Percentiles rank a stretch among this genome's conserved stretches.
phyloP scores from a whole-genome alignment of 2,888 invertebrate species.

The Artemia sinica region DNA sequence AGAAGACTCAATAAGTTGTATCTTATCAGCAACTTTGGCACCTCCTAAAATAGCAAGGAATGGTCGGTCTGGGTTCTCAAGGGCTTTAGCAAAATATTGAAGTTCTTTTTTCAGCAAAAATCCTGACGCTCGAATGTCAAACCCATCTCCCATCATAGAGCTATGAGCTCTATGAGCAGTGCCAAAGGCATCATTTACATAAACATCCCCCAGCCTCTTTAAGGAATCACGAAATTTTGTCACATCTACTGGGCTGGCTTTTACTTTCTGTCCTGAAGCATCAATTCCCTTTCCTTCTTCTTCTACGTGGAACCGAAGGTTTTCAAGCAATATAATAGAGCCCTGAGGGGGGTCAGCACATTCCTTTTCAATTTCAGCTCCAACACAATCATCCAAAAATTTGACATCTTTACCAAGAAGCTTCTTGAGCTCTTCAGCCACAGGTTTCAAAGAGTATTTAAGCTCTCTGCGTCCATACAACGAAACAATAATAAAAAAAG shows the following conservation, averaged over 20 bases:
- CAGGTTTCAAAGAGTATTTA: conserved; percentile 82
- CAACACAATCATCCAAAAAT: conserved; percentile 74
- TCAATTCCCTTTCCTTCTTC: conserved; percentile 96
- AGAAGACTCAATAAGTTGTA: conserved; percentile 83
- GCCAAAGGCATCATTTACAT: conserved; percentile 98
- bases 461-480: conserved; percentile 75
- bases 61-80: conserved; percentile 86
- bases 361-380: conserved; percentile 69
- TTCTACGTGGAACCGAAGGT: conserved; percentile 85
- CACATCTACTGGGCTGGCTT: conserved; percentile 70
- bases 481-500: too few relatives aligned
- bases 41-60: conserved; percentile 97
- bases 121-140: conserved; percentile 76
- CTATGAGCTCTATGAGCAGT: conserved; percentile 77
- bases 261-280: conserved; percentile 73
- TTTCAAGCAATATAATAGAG: conserved; percentile 80
- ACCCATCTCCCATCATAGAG: conserved; percentile 95
- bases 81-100: conserved; percentile 88
- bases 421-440: conserved; percentile 71
- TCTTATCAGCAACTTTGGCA: conserved; percentile 98
- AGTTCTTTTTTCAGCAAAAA: conserved; percentile 92
- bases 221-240: conserved; percentile 71
- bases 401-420: conserved; percentile 42
- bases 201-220: conserved; percentile 88
- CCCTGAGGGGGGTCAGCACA: conserved; percentile 75